Evolutionary conservation across 1,140 invertebrate genomes (phyloP).

Genomic region (Pseudachorutes palmiensis): DNA sequence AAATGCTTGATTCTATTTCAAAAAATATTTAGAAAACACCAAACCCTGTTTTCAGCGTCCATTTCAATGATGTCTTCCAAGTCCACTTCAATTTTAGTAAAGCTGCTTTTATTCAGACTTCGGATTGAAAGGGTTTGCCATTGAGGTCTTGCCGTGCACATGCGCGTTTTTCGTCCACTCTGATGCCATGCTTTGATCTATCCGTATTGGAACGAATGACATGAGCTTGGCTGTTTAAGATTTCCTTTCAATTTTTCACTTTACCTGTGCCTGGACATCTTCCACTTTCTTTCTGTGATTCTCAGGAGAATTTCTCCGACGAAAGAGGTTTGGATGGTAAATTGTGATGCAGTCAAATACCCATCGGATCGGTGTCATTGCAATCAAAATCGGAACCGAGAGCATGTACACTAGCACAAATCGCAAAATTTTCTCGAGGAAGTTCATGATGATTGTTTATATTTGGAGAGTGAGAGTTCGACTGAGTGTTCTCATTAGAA

Average conservation of each 20-base stretch:
- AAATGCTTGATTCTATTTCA: neutral
- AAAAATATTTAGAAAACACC: neutral
- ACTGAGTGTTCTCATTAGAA: too few relatives aligned
- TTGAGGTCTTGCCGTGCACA: conserved; percentile 11
- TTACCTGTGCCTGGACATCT: neutral
- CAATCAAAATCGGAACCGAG: neutral
- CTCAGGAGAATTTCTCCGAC: neutral
- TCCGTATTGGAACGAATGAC: neutral
- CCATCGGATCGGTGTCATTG: neutral
- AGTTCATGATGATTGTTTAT: neutral
- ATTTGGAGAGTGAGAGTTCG: neutral
- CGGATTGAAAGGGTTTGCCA: conserved; percentile 3
- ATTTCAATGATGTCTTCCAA: conserved; percentile 14
- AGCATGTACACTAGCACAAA: neutral
- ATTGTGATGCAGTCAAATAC: neutral
- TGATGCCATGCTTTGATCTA: conserved; percentile 3
- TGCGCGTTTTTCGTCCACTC: conserved; percentile 1
- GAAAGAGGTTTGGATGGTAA: conserved; percentile 3
- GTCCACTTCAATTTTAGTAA: conserved; percentile 5
- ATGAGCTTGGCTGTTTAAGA: neutral
- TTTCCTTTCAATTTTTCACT: neutral
- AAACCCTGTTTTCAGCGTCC: conserved; percentile 5
- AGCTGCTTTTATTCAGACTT: conserved; percentile 1
- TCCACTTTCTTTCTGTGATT: conserved; percentile 5
- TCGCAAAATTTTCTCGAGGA: neutral